A percentile compares a stretch with the other conserved stretches of the same genome.
These are phyloP conservation scores for Notiomystis cincta DNA, from an alignment of 2,113 vertebrate species.

Conservation along the genomic window DNA sequence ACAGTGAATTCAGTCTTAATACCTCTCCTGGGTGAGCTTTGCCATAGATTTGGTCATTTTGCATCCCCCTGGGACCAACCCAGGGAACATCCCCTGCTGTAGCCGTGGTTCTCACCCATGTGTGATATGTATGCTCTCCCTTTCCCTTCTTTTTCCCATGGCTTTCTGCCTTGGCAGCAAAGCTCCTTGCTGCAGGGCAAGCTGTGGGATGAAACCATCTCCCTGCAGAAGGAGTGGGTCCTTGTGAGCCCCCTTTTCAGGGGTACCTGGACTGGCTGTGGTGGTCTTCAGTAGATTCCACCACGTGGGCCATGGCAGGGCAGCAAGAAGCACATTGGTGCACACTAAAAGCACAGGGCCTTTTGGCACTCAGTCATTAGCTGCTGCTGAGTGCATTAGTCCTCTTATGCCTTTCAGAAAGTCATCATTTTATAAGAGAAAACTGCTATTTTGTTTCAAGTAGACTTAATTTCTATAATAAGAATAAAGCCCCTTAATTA, in stretches of 20 bases:
- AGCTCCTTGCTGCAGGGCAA: not conserved
- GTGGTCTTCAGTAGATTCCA: not conserved
- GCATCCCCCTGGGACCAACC: fast-evolving
- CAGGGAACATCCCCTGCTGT: fast-evolving
- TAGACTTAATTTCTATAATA: slow-evolving; percentile 22
- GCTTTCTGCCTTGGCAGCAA: not conserved
- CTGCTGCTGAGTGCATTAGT: not conserved
- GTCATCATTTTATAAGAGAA: slow-evolving; percentile 17
- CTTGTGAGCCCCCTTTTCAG: not conserved
- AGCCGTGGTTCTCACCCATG: fast-evolving
- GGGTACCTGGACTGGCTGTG: not conserved
- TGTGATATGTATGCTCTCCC: fast-evolving
- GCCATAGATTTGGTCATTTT: not conserved
- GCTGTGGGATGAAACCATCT: not conserved
- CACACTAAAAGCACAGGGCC: not conserved
- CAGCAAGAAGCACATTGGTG: not conserved
- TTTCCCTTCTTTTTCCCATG: not conserved
- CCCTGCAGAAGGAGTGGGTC: not conserved
- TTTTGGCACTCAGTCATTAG: slow-evolving; percentile 3
- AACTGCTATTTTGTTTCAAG: slow-evolving; percentile 43
- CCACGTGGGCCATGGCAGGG: fast-evolving
- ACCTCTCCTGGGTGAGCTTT: not conserved
- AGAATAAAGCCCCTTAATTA: not conserved
- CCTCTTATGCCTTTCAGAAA: slow-evolving; percentile 21
- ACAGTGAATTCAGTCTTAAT: not conserved